A percentile compares a stretch with the other conserved stretches of the same genome.
phyloP scores from a whole-genome alignment of 2,888 invertebrate genomes.

The Stenichneumon culpator region DNA sequence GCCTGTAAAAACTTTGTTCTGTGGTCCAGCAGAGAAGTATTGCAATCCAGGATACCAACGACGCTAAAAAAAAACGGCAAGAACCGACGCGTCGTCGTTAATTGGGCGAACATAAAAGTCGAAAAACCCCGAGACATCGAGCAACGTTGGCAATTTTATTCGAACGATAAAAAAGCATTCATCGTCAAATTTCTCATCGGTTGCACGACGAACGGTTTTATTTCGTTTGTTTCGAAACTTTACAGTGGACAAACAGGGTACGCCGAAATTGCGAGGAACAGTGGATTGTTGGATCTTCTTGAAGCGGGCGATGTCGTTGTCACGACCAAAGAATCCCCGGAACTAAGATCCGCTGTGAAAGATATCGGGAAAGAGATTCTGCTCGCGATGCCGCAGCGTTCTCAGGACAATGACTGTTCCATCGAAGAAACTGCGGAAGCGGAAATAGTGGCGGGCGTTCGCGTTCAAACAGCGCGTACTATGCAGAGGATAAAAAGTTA shows the following conservation, averaged over 20 bases:
- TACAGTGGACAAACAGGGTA: conserved; percentile 67
- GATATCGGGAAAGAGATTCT: conserved; percentile 38
- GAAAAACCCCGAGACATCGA: conserved; percentile 57
- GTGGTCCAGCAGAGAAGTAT: conserved; percentile 56
- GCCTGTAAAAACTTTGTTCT: conserved; percentile 54
- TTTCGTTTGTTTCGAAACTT: conserved; percentile 63
- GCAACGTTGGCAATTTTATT: conserved; percentile 58
- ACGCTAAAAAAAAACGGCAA: conserved; percentile 47
- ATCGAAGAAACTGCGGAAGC: conserved; percentile 39
- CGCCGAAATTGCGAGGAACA: conserved; percentile 60
- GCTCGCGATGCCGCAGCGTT: conserved; percentile 61
- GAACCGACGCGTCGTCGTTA: conserved; percentile 63
- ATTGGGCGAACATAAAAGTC: conserved; percentile 63
- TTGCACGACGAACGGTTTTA: conserved; percentile 56
- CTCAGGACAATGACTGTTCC: conserved; percentile 13
- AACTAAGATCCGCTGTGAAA: conserved; percentile 30
- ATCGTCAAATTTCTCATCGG: conserved; percentile 61
- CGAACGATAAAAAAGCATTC: conserved; percentile 63
- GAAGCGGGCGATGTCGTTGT: conserved; percentile 66
- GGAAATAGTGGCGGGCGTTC: conserved; percentile 22
- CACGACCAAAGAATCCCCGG: conserved; percentile 59
- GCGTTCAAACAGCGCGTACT: conserved; percentile 20
- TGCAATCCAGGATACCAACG: conserved; percentile 54
- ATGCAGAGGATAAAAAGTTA: conserved; percentile 24
- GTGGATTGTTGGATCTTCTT: conserved; percentile 63